Percentiles rank a stretch among this genome's conserved stretches.
phyloP scores from a whole-genome alignment of 2,113 vertebrate species.

The Mastomys natalensis region DNA sequence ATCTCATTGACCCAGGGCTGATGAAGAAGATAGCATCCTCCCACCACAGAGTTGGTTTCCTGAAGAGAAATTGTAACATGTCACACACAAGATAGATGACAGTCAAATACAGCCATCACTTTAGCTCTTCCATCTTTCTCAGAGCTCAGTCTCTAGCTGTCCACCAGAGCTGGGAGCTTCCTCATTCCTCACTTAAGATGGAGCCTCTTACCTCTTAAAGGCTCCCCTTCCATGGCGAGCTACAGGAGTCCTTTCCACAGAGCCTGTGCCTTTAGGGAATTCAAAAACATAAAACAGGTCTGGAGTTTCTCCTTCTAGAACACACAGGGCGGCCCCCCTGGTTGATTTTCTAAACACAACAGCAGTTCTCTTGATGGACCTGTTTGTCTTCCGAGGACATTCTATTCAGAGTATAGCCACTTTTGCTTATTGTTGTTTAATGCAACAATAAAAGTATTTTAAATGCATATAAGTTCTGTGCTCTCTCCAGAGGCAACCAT shows the following conservation, averaged over 20 bases:
- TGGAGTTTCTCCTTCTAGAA: constrained; percentile 22
- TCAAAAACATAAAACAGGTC: background rate
- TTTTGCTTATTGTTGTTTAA: constrained; percentile 52
- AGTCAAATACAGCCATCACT: background rate
- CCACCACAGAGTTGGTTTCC: background rate
- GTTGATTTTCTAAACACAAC: constrained; percentile 48
- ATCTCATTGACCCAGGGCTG: background rate
- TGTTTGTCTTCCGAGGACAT: constrained; percentile 34
- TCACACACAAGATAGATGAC: background rate
- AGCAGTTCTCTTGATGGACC: constrained; percentile 16
- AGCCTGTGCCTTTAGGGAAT: constrained; percentile 3
- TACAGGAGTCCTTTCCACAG: background rate
- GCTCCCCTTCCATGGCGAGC: background rate
- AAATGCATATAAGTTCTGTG: constrained; percentile 46
- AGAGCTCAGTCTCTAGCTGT: background rate
- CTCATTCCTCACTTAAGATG: background rate
- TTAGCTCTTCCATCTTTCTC: constrained; percentile 3
- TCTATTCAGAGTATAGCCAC: constrained; percentile 12
- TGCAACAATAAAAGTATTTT: constrained; percentile 48
- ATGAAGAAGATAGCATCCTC: background rate
- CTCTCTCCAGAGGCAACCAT: constrained; percentile 19
- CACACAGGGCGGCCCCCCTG: background rate
- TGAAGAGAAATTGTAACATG: constrained; percentile 16
- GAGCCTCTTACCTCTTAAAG: background rate
- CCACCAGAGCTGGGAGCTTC: background rate